Evolutionary conservation across 2,888 invertebrate genomes (phyloP), one percentile per base, ranked within the genome.

Genomic region (Lepidochrysops patricia): DNA sequence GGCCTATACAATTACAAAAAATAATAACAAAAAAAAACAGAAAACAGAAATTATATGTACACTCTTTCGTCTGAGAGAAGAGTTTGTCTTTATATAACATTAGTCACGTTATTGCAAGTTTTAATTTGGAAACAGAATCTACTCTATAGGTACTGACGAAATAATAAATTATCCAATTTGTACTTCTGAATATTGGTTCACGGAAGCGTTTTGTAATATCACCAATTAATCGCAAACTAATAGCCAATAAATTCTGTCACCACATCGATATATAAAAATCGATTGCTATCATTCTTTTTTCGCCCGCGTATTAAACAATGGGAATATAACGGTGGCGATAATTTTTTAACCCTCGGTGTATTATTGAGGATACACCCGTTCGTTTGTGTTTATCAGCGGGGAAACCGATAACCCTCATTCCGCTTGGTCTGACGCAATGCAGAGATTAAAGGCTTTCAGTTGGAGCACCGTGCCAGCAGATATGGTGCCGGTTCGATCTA

Each of bases 401-500:
- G 78, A 74, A 78, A 80, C 82, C 84, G 85, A 87, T 87, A 86
- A 83, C 82, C 82, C 84, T 81, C 84, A 83, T 83, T 85, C 82
- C 80, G 80, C 79, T 78, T 74, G 73, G 79, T 74, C 79, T 85
- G 86, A 84, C 85, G 85, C 86, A 85, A 82, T 84, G 83, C 80
- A 84, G 83, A 83, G 85, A 87, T 85, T 86, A 87, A 83, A 83
- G 78, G 87, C 79, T 85, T 85, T 82, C 77, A 79, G 74, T 76
- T 75, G 78, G 77, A 79, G 76, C 76, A 70, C 72, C 75, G 74
- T 71, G 71, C 72, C 71, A 73, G 70, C 72, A 77, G 75, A 77
- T 78, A 76, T 79, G 76, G 74, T 74, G 75, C 73, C 71, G 69
- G 74, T 72, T 74, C 76, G 78, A 82, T 82, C 82, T 80, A 78